These are phyloP conservation scores for Schrankia costaestrigalis DNA, from an alignment of 2,888 invertebrate species.

Conservation along the genomic window DNA sequence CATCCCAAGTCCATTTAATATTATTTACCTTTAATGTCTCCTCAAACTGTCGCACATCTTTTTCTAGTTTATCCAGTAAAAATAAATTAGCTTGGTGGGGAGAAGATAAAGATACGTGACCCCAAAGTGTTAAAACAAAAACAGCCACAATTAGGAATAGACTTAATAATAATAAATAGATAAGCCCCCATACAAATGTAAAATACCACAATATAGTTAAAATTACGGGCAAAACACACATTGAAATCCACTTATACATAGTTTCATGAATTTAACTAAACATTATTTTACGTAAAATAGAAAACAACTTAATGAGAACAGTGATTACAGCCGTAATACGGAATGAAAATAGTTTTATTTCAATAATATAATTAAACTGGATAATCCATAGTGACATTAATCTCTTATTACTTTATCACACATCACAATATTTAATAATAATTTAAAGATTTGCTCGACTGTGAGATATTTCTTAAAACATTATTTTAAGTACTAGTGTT, in stretches of 20 bases:
- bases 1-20: too few species aligned
- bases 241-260: constrained; percentile 55
- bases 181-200: constrained; percentile 52
- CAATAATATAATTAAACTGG: too few species aligned
- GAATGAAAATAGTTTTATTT: not conserved
- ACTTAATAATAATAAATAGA: constrained; percentile 53
- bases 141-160: constrained; percentile 47
- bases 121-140: constrained; percentile 75
- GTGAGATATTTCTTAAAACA: too few species aligned
- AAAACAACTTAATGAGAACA: constrained; percentile 17
- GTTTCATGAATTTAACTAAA: constrained; percentile 29
- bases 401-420: too few species aligned
- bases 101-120: constrained; percentile 83
- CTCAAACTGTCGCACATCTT: constrained; percentile 81
- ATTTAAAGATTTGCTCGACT: too few species aligned
- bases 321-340: not conserved
- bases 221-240: constrained; percentile 46
- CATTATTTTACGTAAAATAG: constrained; percentile 16
- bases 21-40: constrained; percentile 80
- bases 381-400: too few species aligned
- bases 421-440: too few species aligned
- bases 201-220: constrained; percentile 57
- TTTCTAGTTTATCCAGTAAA: constrained; percentile 80
- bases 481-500: too few species aligned
- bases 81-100: constrained; percentile 83